phyloP scores from a whole-genome alignment of 2,797 vertebrate species.

The Florisuga fusca region DNA sequence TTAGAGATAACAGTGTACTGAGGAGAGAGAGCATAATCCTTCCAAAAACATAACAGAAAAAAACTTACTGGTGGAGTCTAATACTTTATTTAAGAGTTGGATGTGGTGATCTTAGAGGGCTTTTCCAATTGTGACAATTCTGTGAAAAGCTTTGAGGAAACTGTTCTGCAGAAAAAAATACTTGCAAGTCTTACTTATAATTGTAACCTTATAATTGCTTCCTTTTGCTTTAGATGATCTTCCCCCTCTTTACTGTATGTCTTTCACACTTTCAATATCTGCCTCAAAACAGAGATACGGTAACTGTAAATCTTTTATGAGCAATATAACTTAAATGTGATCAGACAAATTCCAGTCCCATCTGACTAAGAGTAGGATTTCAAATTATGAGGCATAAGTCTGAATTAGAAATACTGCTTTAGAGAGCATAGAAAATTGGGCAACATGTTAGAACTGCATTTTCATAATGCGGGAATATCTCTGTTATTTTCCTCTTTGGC shows the following conservation, averaged over 20 bases:
- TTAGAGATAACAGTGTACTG: not conserved
- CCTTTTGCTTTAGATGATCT: not conserved
- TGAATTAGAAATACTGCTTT: not conserved
- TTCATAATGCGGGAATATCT: not conserved
- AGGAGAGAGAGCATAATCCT: not conserved
- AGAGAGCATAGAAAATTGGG: not conserved
- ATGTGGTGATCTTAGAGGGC: too few relatives aligned
- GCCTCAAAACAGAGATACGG: not conserved
- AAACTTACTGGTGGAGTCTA: not conserved
- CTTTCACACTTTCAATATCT: not conserved
- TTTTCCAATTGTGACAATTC: too few relatives aligned
- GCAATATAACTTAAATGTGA: not conserved
- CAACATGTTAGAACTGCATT: constrained; percentile 17
- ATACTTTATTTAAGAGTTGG: not conserved
- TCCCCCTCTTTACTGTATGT: not conserved
- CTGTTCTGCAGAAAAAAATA: not conserved
- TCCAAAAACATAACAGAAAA: not conserved
- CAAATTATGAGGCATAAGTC: not conserved
- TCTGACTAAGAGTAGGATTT: not conserved
- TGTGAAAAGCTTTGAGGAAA: not conserved
- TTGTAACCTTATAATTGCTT: not conserved
- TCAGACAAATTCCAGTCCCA: not conserved
- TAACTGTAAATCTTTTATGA: not conserved
- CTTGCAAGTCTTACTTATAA: not conserved
- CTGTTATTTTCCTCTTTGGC: constrained; percentile 33